phyloP scores from a whole-genome alignment of 64 coral and sea anemone species.

The Montipora foliosa region DNA sequence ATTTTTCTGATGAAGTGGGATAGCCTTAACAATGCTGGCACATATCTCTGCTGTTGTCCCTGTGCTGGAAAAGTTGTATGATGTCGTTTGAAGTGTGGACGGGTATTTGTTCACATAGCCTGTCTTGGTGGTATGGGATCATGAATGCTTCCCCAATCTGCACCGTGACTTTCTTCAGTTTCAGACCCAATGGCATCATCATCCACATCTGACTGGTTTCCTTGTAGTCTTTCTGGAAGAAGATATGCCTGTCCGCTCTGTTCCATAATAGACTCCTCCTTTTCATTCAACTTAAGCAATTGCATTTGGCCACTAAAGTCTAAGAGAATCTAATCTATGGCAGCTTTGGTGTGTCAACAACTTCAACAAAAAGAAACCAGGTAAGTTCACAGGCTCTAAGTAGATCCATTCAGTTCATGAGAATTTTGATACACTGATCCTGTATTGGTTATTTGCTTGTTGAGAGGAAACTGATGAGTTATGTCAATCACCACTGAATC shows the following conservation, averaged over 20 bases:
- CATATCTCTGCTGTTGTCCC: no score
- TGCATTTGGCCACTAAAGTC: conserved; percentile 60
- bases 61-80: no score
- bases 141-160: conserved; percentile 43
- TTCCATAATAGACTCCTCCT: conserved; percentile 27
- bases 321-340: conserved; percentile 42
- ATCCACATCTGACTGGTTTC: conserved; percentile 35
- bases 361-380: conserved; percentile 66
- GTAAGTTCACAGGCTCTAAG: conserved; percentile 42
- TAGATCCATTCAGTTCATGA: conserved; percentile 31
- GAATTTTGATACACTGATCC: conserved; percentile 1
- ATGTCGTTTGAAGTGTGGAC: no score
- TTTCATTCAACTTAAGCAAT: conserved; percentile 12
- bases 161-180: conserved; percentile 21
- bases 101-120: no score
- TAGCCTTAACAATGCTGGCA: no score
- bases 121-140: conserved; percentile 2
- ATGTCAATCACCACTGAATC: conserved; percentile 7
- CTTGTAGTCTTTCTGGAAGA: conserved; percentile 8
- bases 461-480: conserved; percentile 11
- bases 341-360: conserved; percentile 33
- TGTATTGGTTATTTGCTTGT: conserved; percentile 35
- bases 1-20: no score
- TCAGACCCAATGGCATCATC: conserved; percentile 34
- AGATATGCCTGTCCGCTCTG: conserved; percentile 62